Conservation (phyloP, 2,113 vertebrate species). For the Panthera uncia region DNA sequence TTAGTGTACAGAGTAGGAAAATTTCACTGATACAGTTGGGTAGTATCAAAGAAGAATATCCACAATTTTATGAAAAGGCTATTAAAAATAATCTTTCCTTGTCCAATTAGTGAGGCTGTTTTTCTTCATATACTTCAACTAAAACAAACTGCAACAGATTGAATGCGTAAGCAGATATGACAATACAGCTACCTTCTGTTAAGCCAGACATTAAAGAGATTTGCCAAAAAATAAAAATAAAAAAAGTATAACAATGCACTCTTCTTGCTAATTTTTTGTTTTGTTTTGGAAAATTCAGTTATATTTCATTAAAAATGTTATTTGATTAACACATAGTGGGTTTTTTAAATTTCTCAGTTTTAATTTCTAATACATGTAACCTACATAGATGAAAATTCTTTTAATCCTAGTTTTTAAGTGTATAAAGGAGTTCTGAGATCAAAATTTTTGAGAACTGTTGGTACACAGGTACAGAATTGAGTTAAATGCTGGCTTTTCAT, state of each 20-base stretch:
- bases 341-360: neutral
- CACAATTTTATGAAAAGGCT: neutral
- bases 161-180: neutral
- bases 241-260: neutral
- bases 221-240: too few species aligned
- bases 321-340: neutral
- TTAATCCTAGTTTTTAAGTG: neutral
- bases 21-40: neutral
- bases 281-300: conserved; percentile 33
- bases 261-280: neutral
- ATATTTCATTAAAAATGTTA: conserved; percentile 31
- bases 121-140: neutral
- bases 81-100: neutral
- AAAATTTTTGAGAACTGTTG: neutral
- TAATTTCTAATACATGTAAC: neutral
- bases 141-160: neutral
- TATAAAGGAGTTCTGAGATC: neutral
- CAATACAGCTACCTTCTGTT: neutral
- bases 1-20: neutral
- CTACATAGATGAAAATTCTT: neutral
- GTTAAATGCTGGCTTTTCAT: neutral
- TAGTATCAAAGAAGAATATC: neutral
- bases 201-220: conserved; percentile 15
- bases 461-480: neutral
- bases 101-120: neutral